Percentiles rank a stretch among this genome's conserved stretches.
Evolutionary conservation across 1,140 invertebrate species (phyloP).

Genomic region (Microvelia longipes): DNA sequence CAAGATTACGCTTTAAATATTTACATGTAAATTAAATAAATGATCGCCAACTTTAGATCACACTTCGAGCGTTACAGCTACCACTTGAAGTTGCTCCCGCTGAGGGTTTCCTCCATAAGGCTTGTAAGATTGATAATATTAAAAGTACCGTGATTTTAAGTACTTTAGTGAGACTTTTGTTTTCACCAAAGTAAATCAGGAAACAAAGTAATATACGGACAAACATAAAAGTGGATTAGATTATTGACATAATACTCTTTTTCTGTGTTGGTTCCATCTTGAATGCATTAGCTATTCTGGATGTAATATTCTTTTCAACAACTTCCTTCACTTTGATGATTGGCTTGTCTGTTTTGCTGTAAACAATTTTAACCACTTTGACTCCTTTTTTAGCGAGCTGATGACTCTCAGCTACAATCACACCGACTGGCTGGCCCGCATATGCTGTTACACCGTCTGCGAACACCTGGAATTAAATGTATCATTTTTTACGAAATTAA

Average conservation of each 20-base stretch:
- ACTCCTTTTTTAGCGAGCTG: slow-evolving; percentile 43
- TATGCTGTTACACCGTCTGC: slow-evolving; percentile 37
- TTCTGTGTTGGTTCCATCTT: slow-evolving; percentile 4
- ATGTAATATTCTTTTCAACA: slow-evolving; percentile 4
- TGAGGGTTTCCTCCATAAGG: too few species aligned
- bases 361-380: slow-evolving; percentile 46
- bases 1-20: too few species aligned
- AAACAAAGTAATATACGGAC: too few species aligned
- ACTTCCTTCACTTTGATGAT: slow-evolving; percentile 1
- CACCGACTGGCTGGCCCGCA: slow-evolving; percentile 53
- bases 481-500: not conserved
- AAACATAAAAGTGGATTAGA: too few species aligned
- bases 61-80: too few species aligned
- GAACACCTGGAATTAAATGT: slow-evolving; percentile 30
- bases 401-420: slow-evolving; percentile 47
- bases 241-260: slow-evolving; percentile 12
- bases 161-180: too few species aligned
- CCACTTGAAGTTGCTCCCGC: too few species aligned
- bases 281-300: slow-evolving; percentile 4
- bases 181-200: too few species aligned
- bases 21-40: too few species aligned
- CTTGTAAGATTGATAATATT: too few species aligned
- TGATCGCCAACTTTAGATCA: too few species aligned
- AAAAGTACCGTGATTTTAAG: too few species aligned
- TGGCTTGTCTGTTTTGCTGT: slow-evolving; percentile 25